Evolutionary conservation across 2,113 vertebrate species (phyloP), one percentile per base, ranked within the genome.

Genomic region (Saguinus imperator): DNA sequence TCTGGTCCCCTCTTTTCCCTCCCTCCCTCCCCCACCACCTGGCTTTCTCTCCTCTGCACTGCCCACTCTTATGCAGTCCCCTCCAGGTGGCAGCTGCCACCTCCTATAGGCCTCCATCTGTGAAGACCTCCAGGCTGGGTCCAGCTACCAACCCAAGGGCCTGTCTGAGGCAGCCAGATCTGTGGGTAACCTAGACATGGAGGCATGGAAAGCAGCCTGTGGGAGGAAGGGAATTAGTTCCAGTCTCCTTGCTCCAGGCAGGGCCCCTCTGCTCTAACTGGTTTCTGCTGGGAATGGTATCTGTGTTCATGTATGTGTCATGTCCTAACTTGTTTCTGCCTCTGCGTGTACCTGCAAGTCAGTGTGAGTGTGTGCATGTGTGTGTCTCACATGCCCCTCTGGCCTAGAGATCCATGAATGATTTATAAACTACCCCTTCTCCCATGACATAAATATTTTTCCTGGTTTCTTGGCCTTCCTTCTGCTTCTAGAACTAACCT

Each of bases 251-350:
- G 52, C 72, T 48, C 29, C 52, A 93, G 91, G 58, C 89, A 52
- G 43, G 68, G 40, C 3, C 52, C 84, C 77, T 75, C 66, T 50
- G 48, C 85, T 66, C 70, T 57, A 35, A 66, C 89, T 70, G 72
- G 35, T 81, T 92, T 90, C 95, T 94, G 80, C 89, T 91, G 75
- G 81, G 94, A 93, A 93, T 87, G 89, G 92, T 18, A 82, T 97
- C 89, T 93, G 37, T 91, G 64, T 91, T 89, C 35, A 35, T 40
- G 48, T 37, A 45, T 29, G 18, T 90, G 37, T 92, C 82, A 8
- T 92, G 97, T 94, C 89, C 58, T 88, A 48, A 87, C 94, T 89
- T 87, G 94, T 57, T 87, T 75, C 68, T 92, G 84, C 89, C 37
- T 87, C 81, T 76, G 20, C 21, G 0, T 94, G 84, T 80, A 18